A percentile compares a stretch with the other conserved stretches of the same genome.
Evolutionary conservation across 2,888 invertebrate species (phyloP).

Genomic region (Callyntrura sp.): DNA sequence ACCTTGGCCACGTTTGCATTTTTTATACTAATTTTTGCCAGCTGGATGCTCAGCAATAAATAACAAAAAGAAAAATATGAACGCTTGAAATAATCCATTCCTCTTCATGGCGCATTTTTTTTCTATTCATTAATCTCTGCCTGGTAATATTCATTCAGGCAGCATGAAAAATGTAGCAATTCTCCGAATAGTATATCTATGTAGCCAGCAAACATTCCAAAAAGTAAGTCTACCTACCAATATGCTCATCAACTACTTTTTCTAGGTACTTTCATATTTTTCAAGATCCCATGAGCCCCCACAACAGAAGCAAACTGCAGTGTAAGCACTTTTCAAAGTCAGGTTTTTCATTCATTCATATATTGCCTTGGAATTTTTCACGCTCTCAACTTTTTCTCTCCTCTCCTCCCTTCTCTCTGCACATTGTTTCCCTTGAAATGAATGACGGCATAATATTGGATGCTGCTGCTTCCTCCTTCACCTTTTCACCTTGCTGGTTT

Average conservation of each 20-base stretch:
- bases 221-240: background rate
- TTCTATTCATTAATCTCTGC: slow-evolving; percentile 25
- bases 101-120: background rate
- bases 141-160: background rate
- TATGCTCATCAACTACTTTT: background rate
- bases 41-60: no score
- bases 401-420: no score
- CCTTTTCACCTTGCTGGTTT: background rate
- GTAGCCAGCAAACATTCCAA: background rate
- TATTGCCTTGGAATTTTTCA: slow-evolving; percentile 16
- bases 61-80: no score
- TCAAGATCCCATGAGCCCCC: background rate
- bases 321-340: background rate
- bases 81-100: background rate
- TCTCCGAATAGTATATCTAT: background rate
- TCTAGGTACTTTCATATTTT: background rate
- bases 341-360: background rate
- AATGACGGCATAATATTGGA: background rate
- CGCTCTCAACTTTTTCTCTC: background rate
- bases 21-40: no score
- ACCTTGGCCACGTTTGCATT: no score
- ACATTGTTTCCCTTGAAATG: background rate
- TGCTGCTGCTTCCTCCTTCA: background rate
- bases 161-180: background rate
- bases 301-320: background rate